Conservation (phyloP, 1,140 invertebrate genomes). For the Rhynchophorus ferrugineus region DNA sequence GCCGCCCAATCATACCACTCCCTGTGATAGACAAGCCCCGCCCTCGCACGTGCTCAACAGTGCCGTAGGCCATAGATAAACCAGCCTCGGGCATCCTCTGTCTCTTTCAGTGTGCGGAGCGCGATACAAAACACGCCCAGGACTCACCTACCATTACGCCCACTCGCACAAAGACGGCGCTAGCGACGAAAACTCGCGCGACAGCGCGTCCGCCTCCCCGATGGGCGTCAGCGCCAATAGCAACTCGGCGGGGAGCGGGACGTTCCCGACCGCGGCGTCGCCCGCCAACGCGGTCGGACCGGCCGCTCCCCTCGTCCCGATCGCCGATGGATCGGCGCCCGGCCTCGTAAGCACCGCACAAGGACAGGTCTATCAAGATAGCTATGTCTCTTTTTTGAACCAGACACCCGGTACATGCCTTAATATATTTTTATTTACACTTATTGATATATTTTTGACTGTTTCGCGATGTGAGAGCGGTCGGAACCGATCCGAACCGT, state of each 20-base stretch:
- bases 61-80: neutral
- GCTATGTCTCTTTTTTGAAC: constrained; percentile 61
- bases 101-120: constrained; percentile 82
- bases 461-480: neutral
- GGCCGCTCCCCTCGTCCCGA: constrained; percentile 16
- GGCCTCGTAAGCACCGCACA: constrained; percentile 30
- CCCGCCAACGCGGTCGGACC: constrained; percentile 6
- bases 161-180: constrained; percentile 82
- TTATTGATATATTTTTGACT: neutral
- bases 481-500: too few relatives aligned
- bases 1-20: too few relatives aligned
- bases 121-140: constrained; percentile 94
- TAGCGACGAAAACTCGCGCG: constrained; percentile 42
- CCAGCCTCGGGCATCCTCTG: constrained; percentile 6
- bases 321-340: constrained; percentile 27
- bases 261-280: constrained; percentile 35
- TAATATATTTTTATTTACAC: constrained; percentile 6
- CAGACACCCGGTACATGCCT: constrained; percentile 47
- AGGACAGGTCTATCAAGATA: constrained; percentile 55
- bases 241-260: constrained; percentile 37
- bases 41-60: neutral
- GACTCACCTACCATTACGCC: constrained; percentile 93
- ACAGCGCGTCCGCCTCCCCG: constrained; percentile 41
- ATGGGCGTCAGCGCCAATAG: constrained; percentile 33
- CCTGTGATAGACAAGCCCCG: neutral